Base-by-base conservation (phyloP, 2,113 vertebrate genomes). In the Dicentrarchus labrax region DNA sequence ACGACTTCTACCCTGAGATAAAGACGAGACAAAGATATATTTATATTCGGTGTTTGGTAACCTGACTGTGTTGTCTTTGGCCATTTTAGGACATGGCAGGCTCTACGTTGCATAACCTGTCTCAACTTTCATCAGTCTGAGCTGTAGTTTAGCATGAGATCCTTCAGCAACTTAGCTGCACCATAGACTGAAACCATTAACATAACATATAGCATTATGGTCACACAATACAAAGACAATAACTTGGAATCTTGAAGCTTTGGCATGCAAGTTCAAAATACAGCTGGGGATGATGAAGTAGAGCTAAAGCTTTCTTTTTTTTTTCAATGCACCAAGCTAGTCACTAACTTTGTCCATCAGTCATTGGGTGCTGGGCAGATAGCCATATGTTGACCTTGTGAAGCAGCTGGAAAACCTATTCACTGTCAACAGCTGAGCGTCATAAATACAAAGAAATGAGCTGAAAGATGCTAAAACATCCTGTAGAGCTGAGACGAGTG, bases 11-110 rank as follows among this genome's bases (percentile, higher is more conserved):
- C 24, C 22, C 41, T 19, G 50, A 61, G 8, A 65, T 69, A 24
- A 68, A 86, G 39, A 56, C 61, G 64, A 86, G 39, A 56, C 61
- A 6, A 60, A 39, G 15, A 30, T 30, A 30, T 30, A 30, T 30
- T 45, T 43, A 30, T 10, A 45, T 61, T 24, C 47, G 16, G 6
- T 19, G 8, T 51, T 3, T 16, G 41, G 53, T 39, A 54, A 2
- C 4, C 8, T 17, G 39, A 59, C 17, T 10, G 21, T 9, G 50
- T 30, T 15, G 3, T 71, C 13, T 19, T 8, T 53, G 47, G 22
- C 6, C 7, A 59, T 54, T 69, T 56, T 2, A 64, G 48, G 10
- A 56, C 38, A 64, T 70, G 45, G 13, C 9, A 41, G 19, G 16
- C 9, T 21, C 43, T 12, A 39, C 51, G 24, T 24, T 36, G 9